Evolutionary conservation across 2,888 invertebrate species (phyloP).

Genomic region (Autographa gamma): DNA sequence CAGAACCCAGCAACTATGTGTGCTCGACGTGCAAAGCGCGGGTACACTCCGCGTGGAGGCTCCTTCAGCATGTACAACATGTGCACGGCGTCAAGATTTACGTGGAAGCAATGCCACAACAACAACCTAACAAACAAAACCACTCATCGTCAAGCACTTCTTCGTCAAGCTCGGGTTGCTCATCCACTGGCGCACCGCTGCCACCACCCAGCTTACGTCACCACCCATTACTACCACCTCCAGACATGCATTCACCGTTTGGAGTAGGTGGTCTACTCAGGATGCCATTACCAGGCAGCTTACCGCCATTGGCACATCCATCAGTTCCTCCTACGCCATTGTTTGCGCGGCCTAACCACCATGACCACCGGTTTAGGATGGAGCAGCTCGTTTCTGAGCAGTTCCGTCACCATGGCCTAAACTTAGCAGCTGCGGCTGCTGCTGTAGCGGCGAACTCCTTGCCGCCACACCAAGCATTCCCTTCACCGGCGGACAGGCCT

Average conservation of each 20-base stretch:
- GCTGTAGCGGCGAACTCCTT: conserved; percentile 91
- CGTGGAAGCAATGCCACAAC: conserved; percentile 90
- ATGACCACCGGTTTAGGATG: conserved; percentile 94
- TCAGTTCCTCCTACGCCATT: conserved; percentile 92
- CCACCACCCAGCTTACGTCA: conserved; percentile 91
- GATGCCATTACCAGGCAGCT: conserved; percentile 91
- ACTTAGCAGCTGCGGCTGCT: conserved; percentile 93
- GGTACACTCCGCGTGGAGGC: conserved; percentile 97
- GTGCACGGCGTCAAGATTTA: conserved; percentile 98
- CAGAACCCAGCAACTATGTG: conserved; percentile 98
- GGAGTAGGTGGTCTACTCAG: conserved; percentile 92
- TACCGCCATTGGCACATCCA: conserved; percentile 91
- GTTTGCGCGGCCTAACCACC: conserved; percentile 93
- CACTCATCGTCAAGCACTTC: conserved; percentile 89
- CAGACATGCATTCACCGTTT: conserved; percentile 93
- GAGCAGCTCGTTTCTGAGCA: conserved; percentile 95
- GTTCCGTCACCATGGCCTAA: conserved; percentile 94
- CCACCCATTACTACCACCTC: conserved; percentile 91
- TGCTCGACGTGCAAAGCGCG: conserved; percentile 98
- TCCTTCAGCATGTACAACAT: conserved; percentile 98
- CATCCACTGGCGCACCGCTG: conserved; percentile 87
- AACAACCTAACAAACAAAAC: conserved; percentile 83
- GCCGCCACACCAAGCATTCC: conserved; percentile 90
- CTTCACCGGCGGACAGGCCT: conserved; percentile 90
- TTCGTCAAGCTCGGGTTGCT: conserved; percentile 88